Evolutionary conservation across 1,140 invertebrate species (phyloP).

Genomic region (Agraylea sexmaculata): DNA sequence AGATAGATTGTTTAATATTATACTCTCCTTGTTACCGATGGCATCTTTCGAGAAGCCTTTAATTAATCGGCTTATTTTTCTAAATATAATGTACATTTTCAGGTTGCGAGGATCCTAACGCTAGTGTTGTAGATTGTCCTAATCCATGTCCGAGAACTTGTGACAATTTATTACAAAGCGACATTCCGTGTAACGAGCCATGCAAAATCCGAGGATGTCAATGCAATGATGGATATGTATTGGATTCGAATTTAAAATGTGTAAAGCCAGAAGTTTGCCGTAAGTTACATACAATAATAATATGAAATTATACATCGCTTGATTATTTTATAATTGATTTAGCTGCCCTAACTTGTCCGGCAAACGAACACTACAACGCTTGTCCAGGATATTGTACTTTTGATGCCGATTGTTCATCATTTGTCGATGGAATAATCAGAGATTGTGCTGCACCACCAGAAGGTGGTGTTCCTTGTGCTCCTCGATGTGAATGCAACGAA

Average conservation of each 20-base stretch:
- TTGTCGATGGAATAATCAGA: constrained; percentile 1
- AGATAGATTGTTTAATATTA: too few relatives aligned
- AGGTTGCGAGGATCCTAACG: constrained; percentile 14
- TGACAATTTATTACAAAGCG: too few relatives aligned
- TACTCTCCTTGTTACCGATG: too few relatives aligned
- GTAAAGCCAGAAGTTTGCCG: constrained; percentile 5
- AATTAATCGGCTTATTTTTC: too few relatives aligned
- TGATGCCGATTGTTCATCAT: constrained; percentile 4
- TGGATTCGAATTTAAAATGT: not conserved
- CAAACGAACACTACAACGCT: constrained; percentile 1
- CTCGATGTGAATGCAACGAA: constrained; percentile 7
- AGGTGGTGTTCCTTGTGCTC: constrained; percentile 3
- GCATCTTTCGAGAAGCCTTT: too few relatives aligned
- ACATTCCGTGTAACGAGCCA: not conserved
- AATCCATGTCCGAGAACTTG: constrained; percentile 15
- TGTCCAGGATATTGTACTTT: constrained; percentile 9
- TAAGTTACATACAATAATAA: too few relatives aligned
- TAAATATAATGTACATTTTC: too few relatives aligned
- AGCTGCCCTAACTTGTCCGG: too few relatives aligned
- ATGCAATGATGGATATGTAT: constrained; percentile 4
- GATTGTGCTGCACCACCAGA: constrained; percentile 9
- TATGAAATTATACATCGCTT: too few relatives aligned
- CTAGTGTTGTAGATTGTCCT: constrained; percentile 11
- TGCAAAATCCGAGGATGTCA: constrained; percentile 3
- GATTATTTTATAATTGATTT: too few relatives aligned